Evolutionary conservation across 2,113 vertebrate species (phyloP).

Genomic region (Tor tambroides): DNA sequence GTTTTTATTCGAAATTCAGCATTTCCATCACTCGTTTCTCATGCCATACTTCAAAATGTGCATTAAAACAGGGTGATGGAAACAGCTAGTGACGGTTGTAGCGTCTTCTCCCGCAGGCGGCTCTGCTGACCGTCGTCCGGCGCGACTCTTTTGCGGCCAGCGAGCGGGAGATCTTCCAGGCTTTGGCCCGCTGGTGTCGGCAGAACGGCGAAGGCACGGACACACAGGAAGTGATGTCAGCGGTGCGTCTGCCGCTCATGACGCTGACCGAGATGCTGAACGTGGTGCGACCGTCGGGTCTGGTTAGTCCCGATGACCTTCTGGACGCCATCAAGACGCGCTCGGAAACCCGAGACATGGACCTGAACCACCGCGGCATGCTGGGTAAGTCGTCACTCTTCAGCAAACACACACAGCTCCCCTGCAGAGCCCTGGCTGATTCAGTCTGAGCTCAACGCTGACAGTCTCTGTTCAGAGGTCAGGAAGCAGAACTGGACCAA

Average conservation of each 20-base stretch:
- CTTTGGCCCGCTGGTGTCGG: constrained; percentile 91
- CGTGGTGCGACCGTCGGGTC: constrained; percentile 88
- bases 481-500: too few relatives aligned
- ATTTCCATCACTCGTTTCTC: too few relatives aligned
- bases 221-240: constrained; percentile 88
- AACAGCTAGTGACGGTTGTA: too few relatives aligned
- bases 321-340: constrained; percentile 96
- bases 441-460: too few relatives aligned
- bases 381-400: constrained; percentile 81
- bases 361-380: constrained; percentile 97
- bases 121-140: constrained; percentile 87
- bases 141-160: constrained; percentile 94
- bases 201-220: constrained; percentile 83
- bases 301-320: constrained; percentile 92
- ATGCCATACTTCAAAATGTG: too few relatives aligned
- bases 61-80: too few relatives aligned
- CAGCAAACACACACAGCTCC: not conserved
- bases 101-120: constrained; percentile 71
- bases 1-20: too few relatives aligned
- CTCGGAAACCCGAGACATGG: constrained; percentile 96
- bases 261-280: constrained; percentile 94
- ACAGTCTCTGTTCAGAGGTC: too few relatives aligned
- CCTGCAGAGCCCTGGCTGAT: too few relatives aligned
- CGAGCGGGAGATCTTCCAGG: constrained; percentile 96
- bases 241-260: constrained; percentile 94